phyloP scores from a whole-genome alignment of 2,888 invertebrate genomes.

The Microctonus aethiopoides region DNA sequence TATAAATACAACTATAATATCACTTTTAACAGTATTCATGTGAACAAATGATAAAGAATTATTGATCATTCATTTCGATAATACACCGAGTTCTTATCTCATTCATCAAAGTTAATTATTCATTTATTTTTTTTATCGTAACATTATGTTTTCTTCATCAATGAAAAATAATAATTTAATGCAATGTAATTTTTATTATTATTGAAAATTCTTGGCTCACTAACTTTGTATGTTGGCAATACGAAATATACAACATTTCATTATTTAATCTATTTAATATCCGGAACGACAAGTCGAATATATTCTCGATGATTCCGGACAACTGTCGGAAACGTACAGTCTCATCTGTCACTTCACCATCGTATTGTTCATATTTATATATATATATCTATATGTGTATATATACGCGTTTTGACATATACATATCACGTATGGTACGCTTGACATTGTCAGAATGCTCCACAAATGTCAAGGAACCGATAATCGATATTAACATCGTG shows the following conservation, averaged over 20 bases:
- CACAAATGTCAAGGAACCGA: constrained; percentile 9
- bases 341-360: background rate
- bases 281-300: background rate
- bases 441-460: background rate
- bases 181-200: background rate
- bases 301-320: background rate
- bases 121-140: no score
- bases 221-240: background rate
- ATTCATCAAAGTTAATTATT: no score
- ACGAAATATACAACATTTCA: background rate
- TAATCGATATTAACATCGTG: constrained; percentile 23
- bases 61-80: no score
- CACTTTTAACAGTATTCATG: no score
- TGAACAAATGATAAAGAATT: no score
- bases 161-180: background rate
- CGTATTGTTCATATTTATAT: no score
- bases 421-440: background rate
- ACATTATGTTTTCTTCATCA: no score
- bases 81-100: no score
- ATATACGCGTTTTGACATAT: background rate
- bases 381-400: background rate
- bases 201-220: background rate
- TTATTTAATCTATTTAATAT: background rate
- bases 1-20: no score
- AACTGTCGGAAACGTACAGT: background rate